phyloP scores from a whole-genome alignment of 2,113 vertebrate species.

The Orcinus orca region DNA sequence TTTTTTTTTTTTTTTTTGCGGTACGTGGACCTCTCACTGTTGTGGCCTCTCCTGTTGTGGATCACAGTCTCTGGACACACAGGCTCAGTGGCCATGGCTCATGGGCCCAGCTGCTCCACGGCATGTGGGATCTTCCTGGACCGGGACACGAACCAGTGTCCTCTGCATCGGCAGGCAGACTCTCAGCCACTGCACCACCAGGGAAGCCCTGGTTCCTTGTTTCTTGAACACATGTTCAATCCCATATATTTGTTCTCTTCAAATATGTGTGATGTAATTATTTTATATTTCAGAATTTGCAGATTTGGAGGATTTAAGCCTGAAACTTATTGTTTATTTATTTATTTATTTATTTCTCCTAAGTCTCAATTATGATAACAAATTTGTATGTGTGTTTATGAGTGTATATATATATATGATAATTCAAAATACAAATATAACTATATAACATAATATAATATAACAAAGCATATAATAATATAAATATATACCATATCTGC shows the following conservation, averaged over 20 bases:
- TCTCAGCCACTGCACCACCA: no score
- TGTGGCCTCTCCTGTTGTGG: no score
- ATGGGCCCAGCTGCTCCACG: rapidly evolving
- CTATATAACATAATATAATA: background rate
- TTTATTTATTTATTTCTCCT: background rate
- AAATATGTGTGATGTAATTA: background rate
- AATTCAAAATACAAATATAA: background rate
- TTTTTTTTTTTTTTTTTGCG: no score
- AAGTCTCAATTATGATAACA: background rate
- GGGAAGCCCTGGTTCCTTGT: no score
- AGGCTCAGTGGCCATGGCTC: no score
- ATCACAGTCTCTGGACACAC: rapidly evolving
- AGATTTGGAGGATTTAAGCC: background rate
- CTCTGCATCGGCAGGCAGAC: no score
- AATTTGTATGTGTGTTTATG: background rate
- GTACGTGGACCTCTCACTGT: no score
- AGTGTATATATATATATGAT: no score
- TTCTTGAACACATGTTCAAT: background rate
- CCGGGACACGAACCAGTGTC: rapidly evolving
- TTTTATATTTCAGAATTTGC: background rate
- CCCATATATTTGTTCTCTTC: background rate
- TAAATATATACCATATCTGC: background rate
- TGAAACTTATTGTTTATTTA: background rate
- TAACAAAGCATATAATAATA: background rate
- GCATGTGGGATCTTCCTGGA: no score